These are phyloP conservation scores for Belgica antarctica DNA, from an alignment of 2,888 invertebrate genomes.

Conservation along the genomic window DNA sequence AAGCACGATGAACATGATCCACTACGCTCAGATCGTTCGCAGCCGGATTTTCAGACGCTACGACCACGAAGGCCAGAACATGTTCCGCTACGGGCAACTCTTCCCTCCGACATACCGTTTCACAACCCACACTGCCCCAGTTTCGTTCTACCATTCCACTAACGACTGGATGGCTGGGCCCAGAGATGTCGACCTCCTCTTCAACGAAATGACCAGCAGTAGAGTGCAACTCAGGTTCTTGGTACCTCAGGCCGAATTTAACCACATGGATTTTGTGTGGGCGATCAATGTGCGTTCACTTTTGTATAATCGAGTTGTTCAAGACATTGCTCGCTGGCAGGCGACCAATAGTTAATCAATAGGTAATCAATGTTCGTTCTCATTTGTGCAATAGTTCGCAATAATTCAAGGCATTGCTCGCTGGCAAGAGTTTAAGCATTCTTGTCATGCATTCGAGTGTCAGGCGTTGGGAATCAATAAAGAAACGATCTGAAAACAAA, in stretches of 20 bases:
- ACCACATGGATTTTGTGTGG: too few species aligned
- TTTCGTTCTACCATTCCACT: constrained; percentile 59
- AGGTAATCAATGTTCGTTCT: too few species aligned
- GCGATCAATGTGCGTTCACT: too few species aligned
- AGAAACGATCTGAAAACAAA: too few species aligned
- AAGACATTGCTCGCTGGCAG: background rate
- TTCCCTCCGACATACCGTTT: constrained; percentile 60
- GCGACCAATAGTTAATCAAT: background rate
- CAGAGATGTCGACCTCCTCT: constrained; percentile 59
- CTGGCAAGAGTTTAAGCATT: too few species aligned
- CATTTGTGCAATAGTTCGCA: too few species aligned
- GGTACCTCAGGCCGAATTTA: too few species aligned
- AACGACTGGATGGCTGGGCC: constrained; percentile 66
- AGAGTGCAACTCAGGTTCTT: too few species aligned
- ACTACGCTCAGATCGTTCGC: constrained; percentile 38
- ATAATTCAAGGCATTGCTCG: too few species aligned
- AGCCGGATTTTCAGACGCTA: constrained; percentile 52
- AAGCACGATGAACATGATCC: constrained; percentile 52
- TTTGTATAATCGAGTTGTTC: background rate
- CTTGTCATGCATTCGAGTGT: too few species aligned
- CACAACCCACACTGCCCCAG: constrained; percentile 57
- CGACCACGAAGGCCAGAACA: constrained; percentile 56
- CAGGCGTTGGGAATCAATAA: too few species aligned
- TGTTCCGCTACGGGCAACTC: constrained; percentile 56
- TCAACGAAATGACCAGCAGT: too few species aligned